Evolutionary conservation across 2,888 invertebrate genomes (phyloP), one percentile per base, ranked within the genome.

Genomic region (Noctua fimbriata): DNA sequence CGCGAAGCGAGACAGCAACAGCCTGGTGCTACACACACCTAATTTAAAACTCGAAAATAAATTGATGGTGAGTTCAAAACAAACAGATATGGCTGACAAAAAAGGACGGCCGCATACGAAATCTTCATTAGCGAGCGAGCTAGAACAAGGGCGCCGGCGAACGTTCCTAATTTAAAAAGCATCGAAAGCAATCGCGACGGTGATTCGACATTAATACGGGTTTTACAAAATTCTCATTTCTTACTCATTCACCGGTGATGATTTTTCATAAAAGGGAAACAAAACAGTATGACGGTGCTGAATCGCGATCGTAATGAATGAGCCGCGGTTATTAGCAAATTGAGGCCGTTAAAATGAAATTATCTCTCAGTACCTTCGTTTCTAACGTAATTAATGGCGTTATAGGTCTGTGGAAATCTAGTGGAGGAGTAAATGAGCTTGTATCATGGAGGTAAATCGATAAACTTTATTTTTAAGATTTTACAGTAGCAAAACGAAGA

Each of bases 41-140:
- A 95, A 96, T 96, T 96, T 95, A 94, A 96, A 96, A 96, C 95
- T 92, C 93, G 93, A 95, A 95, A 95, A 96, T 96, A 96, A 92
- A 96, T 96, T 96, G 96, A 96, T 94, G 95, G 94, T 93, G 95
- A 95, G 93, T 94, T 95, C 95, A 96, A 97, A 97, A 96, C 96
- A 96, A 96, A 97, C 96, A 96, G 95, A 95, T 92, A 95, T 95
- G 95, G 95, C 96, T 94, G 95, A 96, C 95, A 95, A 96, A 96
- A 96, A 96, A 96, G 95, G 95, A 95, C 92, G 94, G 94, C 89
- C 90, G 92, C 90, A 95, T 95, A 95, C 95, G 93, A 94, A 96
- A 95, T 95, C 95, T 94, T 94, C 94, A 95, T 95, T 94, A 94
- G 93, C 92, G 92, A 94, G 92, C 92, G 93, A 93, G 94, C 93